Evolutionary conservation across 1,140 invertebrate genomes (phyloP), one percentile per base, ranked within the genome.

Genomic region (Cardiocondyla obscurior): DNA sequence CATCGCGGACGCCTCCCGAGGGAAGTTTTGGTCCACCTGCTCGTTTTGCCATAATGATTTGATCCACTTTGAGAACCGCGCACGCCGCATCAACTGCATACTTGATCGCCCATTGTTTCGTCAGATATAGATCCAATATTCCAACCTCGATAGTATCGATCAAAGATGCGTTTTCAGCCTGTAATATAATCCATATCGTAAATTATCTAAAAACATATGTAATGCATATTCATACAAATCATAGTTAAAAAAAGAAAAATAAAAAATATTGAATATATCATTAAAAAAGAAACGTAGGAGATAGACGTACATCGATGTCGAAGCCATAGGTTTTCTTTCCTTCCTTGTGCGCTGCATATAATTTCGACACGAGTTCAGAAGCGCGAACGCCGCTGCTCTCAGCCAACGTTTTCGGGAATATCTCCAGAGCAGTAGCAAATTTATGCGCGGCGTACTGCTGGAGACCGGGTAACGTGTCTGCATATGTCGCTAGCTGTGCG

Each of bases 41-140:
- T 90, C 97, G 95, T 94, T 99, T 99, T 1, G 99, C 98, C 98
- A 99, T 99, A 79, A 99, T 99, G 82, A 99, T 99, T 94, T 99
- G 97, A 95, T 99, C 99, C n/a, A 99, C 98, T 93, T 97, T 97
- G 4, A 99, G 95, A 89, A 99, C 97, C 0, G 99, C 99, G 69
- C 96, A 96, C 1, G 99, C 98, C 14, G 98, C 98, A 85, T 97
- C 96, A 0, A 98, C 97, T 0, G 99, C 98, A 94, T 99, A 99
- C 91, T 99, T 99, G 25, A 99, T 93, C 4, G 96, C 99, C 98
- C 99, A 99, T 84, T 96, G 95, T 94, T 99, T 99, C 1, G 96
- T 96, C 36, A 97, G 90, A 92, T 96, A 99, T 1, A 98, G 94
- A 95, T 99, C 99, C 58, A 97, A 94, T 81, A 99, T 96, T 82